phyloP scores from a whole-genome alignment of 2,888 invertebrate species.

The Ophion obscuratus region DNA sequence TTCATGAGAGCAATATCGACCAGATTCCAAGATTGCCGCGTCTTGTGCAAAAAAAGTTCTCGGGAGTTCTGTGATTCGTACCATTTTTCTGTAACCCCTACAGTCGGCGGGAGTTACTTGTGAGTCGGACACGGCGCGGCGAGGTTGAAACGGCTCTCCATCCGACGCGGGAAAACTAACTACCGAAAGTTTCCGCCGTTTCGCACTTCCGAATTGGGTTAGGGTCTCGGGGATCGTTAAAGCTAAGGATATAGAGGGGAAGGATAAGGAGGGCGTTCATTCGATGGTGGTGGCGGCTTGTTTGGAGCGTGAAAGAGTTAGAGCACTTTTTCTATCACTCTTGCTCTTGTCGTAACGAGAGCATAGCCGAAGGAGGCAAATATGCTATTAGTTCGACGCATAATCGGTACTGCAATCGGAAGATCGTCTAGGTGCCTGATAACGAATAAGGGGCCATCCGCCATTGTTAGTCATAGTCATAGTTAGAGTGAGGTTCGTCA shows the following conservation, averaged over 20 bases:
- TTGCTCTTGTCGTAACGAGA: background rate
- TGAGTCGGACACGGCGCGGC: constrained; percentile 15
- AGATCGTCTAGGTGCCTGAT: too few relatives aligned
- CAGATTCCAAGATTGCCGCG: background rate
- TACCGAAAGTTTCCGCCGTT: constrained; percentile 54
- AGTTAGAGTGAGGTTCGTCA: too few relatives aligned
- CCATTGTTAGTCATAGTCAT: too few relatives aligned
- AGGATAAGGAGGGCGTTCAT: constrained; percentile 17
- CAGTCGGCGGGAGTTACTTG: constrained; percentile 34
- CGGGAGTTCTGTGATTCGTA: constrained; percentile 20
- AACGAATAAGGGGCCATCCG: too few relatives aligned
- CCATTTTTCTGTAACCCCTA: constrained; percentile 41
- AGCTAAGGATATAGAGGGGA: constrained; percentile 48
- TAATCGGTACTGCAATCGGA: constrained; percentile 6
- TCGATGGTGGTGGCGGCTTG: constrained; percentile 16
- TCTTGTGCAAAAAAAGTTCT: background rate
- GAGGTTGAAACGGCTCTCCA: constrained; percentile 49
- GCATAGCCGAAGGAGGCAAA: constrained; percentile 2
- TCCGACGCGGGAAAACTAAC: constrained; percentile 54
- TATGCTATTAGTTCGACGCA: constrained; percentile 8
- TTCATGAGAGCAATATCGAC: background rate
- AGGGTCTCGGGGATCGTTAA: constrained; percentile 59
- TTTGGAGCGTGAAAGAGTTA: constrained; percentile 57
- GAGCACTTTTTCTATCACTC: constrained; percentile 6
- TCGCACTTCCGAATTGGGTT: constrained; percentile 63